These are phyloP conservation scores for Neosilurus mollespiculum DNA, from an alignment of 2,797 vertebrate species.

Conservation along the genomic window DNA sequence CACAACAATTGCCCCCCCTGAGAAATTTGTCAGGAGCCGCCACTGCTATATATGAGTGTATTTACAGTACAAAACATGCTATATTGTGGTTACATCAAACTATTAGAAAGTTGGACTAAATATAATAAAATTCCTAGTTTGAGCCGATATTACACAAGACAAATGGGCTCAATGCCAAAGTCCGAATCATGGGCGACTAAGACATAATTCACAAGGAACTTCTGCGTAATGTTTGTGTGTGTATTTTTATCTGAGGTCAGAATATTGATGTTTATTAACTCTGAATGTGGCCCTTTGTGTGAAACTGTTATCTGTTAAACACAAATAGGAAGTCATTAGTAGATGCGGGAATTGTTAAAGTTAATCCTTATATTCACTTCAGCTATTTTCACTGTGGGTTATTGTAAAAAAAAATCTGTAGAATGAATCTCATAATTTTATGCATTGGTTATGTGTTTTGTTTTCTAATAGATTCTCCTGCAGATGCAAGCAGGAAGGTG, in stretches of 20 bases:
- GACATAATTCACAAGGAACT: not conserved
- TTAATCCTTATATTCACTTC: no score
- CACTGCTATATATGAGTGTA: not conserved
- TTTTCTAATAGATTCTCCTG: conserved; percentile 77
- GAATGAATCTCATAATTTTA: not conserved
- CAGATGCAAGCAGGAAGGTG: conserved; percentile 86
- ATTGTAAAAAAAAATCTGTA: not conserved
- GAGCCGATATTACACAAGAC: not conserved
- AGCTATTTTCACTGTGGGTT: not conserved
- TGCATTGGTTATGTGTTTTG: not conserved
- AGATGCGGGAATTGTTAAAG: not conserved
- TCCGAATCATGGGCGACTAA: not conserved
- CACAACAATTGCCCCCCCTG: no score
- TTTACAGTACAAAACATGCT: not conserved
- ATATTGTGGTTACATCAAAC: not conserved
- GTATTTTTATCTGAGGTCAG: not conserved
- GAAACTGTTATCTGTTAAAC: not conserved
- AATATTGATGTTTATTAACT: not conserved
- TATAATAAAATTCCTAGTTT: not conserved
- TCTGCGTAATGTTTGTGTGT: not conserved
- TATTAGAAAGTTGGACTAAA: not conserved
- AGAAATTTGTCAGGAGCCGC: no score
- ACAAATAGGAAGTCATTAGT: not conserved
- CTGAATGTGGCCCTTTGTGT: not conserved
- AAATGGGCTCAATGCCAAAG: not conserved